phyloP scores from a whole-genome alignment of 2,797 vertebrate species.

The Acanthornis magna region DNA sequence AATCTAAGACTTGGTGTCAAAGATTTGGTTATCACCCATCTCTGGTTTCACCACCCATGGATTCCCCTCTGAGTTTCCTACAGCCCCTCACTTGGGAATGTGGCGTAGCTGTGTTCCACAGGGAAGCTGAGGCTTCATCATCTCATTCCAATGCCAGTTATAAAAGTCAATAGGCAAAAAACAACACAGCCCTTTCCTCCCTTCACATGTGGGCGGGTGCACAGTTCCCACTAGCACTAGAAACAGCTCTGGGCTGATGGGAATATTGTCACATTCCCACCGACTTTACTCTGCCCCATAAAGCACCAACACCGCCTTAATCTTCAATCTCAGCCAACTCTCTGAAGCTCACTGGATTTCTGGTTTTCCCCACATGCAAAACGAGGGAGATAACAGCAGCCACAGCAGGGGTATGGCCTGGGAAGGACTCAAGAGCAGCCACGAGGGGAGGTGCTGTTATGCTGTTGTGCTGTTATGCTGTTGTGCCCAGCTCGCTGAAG shows the following conservation, averaged over 20 bases:
- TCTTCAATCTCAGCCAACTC: neutral
- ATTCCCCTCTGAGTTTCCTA: neutral
- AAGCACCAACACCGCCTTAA: neutral
- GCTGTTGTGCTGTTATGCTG: no score
- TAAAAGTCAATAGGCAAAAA: neutral
- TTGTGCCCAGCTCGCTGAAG: neutral
- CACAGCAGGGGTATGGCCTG: neutral
- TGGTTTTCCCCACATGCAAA: neutral
- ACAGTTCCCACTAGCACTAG: neutral
- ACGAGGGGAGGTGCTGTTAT: neutral
- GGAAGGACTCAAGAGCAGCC: neutral
- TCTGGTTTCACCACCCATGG: neutral
- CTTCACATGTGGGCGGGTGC: neutral
- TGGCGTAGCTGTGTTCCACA: neutral
- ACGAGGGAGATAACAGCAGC: neutral
- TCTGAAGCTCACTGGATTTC: neutral
- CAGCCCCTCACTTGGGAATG: neutral
- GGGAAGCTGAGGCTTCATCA: neutral
- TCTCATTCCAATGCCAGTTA: neutral
- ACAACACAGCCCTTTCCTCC: neutral
- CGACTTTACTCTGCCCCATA: neutral
- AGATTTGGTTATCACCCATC: neutral
- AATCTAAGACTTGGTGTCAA: neutral
- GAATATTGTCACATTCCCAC: neutral
- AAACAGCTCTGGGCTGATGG: neutral